Percentiles rank a stretch among this genome's conserved stretches.
These are phyloP conservation scores for Xestia sexstrigata DNA, from an alignment of 2,888 invertebrate species.

Conservation along the genomic window DNA sequence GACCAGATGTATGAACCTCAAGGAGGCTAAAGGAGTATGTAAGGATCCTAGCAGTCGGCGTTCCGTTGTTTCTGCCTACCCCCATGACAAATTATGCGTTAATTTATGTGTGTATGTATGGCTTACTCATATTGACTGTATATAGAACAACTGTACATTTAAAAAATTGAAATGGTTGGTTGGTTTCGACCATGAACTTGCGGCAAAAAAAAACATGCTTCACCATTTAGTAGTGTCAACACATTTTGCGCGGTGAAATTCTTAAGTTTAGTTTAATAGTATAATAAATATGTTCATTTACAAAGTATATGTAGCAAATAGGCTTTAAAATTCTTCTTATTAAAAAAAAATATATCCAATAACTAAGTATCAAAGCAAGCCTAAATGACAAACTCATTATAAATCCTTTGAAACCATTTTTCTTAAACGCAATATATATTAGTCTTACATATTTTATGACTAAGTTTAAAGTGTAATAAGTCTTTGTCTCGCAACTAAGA, in stretches of 20 bases:
- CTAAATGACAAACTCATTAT: neutral
- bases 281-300: neutral
- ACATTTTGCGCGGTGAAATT: too few species aligned
- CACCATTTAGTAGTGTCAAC: neutral
- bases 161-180: neutral
- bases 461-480: slow-evolving; percentile 38
- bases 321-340: neutral
- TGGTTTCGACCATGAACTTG: neutral
- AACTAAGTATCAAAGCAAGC: neutral
- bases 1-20: neutral
- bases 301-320: neutral
- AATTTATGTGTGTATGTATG: neutral
- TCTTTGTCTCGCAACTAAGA: slow-evolving; percentile 29
- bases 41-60: neutral
- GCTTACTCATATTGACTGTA: neutral
- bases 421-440: slow-evolving; percentile 16
- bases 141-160: neutral
- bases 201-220: neutral
- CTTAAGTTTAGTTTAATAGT: neutral
- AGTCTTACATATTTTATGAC: slow-evolving; percentile 24
- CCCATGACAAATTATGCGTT: too few species aligned
- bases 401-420: slow-evolving; percentile 3
- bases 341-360: neutral
- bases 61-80: neutral
- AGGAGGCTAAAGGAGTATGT: neutral